These are phyloP conservation scores for Dorcus hopei DNA, from an alignment of 2,888 invertebrate species.

Conservation along the genomic window DNA sequence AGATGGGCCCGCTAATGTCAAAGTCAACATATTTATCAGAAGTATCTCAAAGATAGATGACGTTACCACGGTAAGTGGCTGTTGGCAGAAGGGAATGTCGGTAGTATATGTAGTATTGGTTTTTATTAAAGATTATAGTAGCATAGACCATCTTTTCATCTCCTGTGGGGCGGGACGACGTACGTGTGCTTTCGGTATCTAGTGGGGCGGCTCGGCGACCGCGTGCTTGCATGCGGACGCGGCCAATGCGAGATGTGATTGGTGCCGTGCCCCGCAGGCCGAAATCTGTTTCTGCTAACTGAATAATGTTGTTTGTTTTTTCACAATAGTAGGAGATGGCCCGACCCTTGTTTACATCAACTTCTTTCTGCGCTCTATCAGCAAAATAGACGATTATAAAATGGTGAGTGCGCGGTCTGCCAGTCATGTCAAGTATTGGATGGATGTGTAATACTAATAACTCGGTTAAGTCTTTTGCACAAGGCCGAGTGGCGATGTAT, in stretches of 20 bases:
- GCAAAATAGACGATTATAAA: constrained; percentile 98
- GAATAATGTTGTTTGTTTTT: constrained; percentile 46
- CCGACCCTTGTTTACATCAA: constrained; percentile 89
- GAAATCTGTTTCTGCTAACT: constrained; percentile 25
- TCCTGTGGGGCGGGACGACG: constrained; percentile 36
- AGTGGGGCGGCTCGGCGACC: constrained; percentile 31
- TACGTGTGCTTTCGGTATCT: constrained; percentile 41
- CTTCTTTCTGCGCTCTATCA: constrained; percentile 95
- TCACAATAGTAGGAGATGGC: constrained; percentile 67
- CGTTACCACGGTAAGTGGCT: constrained; percentile 95
- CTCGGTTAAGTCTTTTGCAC: constrained; percentile 43
- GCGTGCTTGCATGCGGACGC: constrained; percentile 40
- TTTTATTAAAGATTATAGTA: constrained; percentile 16
- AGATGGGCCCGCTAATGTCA: constrained; percentile 94
- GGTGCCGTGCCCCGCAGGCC: constrained; percentile 44
- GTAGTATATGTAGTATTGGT: constrained; percentile 3
- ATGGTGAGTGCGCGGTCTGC: constrained; percentile 79
- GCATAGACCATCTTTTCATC: constrained; percentile 24
- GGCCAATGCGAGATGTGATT: constrained; percentile 48
- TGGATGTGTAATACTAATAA: constrained; percentile 29
- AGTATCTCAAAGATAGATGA: constrained; percentile 99
- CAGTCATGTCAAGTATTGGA: constrained; percentile 51
- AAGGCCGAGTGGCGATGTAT: constrained; percentile 41
- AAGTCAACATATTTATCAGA: constrained; percentile 97
- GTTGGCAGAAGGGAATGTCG: constrained; percentile 33